Base-by-base conservation (phyloP, 2,113 vertebrate species). In the Galbula dea region DNA sequence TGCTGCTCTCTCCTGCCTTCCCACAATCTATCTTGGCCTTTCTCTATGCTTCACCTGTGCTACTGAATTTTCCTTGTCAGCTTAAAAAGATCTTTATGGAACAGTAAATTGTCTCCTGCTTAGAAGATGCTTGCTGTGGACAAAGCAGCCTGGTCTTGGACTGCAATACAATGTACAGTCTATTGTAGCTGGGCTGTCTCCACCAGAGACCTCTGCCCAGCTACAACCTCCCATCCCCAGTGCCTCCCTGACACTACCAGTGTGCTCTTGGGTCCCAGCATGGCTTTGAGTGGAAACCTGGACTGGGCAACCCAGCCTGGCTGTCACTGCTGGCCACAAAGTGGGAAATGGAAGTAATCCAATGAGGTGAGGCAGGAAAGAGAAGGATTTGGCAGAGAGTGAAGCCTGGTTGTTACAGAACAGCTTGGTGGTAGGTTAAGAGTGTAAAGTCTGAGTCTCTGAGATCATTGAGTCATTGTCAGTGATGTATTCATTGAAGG, bases 101-200 rank as follows among this genome's bases (percentile, higher is more conserved):
- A 49, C 41, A 45, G 14, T 7, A 21, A 58, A 15, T 1, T 3
- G 1, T 46, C 36, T 86, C 30, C 34, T 26, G 16, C 27, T 61
- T 41, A 37, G 30, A 22, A 45, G n/a, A 45, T 36, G 4, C 8
- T 65, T 5, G 2, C 26, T 41, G 8, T 8, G 72, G 58, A 3
- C 21, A 30, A 4, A 65, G 24, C 34, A 88, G n/a, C 54, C 59
- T 63, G 54, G 65, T 51, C 29, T 54, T 48, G 18, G 10, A 23
- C 61, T 69, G 36, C 30, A 58, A 8, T 39, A 20, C 30, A 58
- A 16, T 32, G 14, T 7, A 0, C 0, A 7, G 23, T 15, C 48
- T 67, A 49, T 66, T 59, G 30, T 23, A 68, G 43, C 17, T 36
- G n/a, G 29, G 3, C 1, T 36, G 32, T 39, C n/a, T 58, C 43